Evolutionary conservation across 2,113 vertebrate genomes (phyloP).

Genomic region (Bucco capensis): DNA sequence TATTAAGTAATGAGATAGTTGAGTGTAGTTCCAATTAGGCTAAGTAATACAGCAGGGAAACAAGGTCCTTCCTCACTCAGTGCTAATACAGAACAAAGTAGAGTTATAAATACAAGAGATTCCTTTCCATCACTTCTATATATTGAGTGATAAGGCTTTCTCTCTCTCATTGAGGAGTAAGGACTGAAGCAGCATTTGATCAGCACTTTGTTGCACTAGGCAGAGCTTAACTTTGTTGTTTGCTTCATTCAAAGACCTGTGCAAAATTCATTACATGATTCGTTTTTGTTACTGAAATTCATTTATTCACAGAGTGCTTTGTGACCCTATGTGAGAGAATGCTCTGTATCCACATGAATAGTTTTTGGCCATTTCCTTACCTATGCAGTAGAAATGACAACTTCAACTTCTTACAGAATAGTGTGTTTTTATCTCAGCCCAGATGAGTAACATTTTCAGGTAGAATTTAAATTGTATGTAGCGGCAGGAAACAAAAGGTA

Average conservation of each 20-base stretch:
- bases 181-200: not conserved
- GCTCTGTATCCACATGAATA: not conserved
- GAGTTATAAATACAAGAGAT: not conserved
- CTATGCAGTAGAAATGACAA: not conserved
- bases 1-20: conserved; percentile 26
- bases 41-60: not conserved
- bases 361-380: not conserved
- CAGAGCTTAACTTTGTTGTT: not conserved
- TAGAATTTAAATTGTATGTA: not conserved
- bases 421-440: not conserved
- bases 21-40: not conserved
- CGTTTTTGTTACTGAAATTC: no score
- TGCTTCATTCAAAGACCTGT: not conserved
- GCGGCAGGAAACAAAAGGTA: not conserved
- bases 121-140: not conserved
- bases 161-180: not conserved
- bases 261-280: not conserved
- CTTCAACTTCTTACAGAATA: not conserved
- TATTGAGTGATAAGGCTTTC: not conserved
- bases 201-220: not conserved
- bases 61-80: not conserved
- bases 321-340: not conserved
- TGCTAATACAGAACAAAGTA: not conserved
- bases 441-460: not conserved
- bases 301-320: not conserved